Evolutionary conservation across 1,140 invertebrate genomes (phyloP).

Genomic region (Caenorhabditis remanei): DNA sequence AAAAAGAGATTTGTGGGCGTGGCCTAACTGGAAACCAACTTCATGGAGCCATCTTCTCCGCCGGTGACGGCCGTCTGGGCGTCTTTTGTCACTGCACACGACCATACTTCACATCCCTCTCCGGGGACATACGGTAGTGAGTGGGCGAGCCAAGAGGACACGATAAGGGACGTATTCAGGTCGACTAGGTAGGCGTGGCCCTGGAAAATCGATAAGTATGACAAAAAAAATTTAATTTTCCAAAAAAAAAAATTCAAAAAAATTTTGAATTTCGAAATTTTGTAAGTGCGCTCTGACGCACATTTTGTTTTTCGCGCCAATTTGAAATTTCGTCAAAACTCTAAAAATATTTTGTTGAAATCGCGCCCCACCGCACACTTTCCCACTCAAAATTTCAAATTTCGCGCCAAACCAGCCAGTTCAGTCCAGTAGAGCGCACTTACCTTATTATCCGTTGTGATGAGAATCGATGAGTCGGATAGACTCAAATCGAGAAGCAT

Average conservation of each 20-base stretch:
- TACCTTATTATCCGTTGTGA: slow-evolving; percentile 14
- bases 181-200: slow-evolving; percentile 32
- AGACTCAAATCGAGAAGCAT: slow-evolving; percentile 41
- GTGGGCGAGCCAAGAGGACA: slow-evolving; percentile 21
- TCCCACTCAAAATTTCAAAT: too few species aligned
- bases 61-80: neutral
- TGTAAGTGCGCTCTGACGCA: too few species aligned
- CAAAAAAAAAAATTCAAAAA: neutral
- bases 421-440: neutral
- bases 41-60: slow-evolving; percentile 37
- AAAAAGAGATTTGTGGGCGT: too few species aligned
- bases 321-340: too few species aligned
- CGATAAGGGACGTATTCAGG: slow-evolving; percentile 27
- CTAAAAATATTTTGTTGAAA: too few species aligned
- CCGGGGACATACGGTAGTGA: slow-evolving; percentile 32
- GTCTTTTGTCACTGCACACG: neutral
- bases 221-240: neutral
- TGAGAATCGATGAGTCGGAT: neutral
- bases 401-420: too few species aligned
- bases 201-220: neutral
- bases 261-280: too few species aligned
- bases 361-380: too few species aligned
- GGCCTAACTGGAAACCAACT: neutral
- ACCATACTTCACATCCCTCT: slow-evolving; percentile 42
- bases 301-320: too few species aligned